A percentile compares a stretch with the other conserved stretches of the same genome.
phyloP scores from a whole-genome alignment of 2,888 invertebrate genomes.

The Aleiodes leptofemur region DNA sequence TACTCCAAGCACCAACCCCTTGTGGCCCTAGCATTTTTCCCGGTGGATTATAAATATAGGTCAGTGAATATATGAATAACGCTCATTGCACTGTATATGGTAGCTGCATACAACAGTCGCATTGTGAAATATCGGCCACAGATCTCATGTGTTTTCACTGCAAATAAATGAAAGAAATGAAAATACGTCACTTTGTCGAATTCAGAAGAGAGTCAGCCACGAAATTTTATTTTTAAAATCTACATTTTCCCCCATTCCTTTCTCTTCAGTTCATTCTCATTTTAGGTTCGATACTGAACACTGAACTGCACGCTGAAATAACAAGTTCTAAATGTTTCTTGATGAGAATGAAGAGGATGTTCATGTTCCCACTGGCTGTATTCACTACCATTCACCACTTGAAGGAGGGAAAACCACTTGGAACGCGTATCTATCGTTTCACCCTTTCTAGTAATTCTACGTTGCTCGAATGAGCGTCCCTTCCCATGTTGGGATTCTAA shows the following conservation, averaged over 20 bases:
- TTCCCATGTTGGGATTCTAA: conserved; percentile 35
- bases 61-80: conserved; percentile 61
- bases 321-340: conserved; percentile 12
- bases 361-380: background rate
- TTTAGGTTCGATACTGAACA: no score
- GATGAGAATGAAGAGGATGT: conserved; percentile 17
- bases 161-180: conserved; percentile 14
- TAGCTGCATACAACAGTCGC: conserved; percentile 16
- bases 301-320: background rate
- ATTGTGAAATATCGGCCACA: conserved; percentile 22
- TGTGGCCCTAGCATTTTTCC: conserved; percentile 20
- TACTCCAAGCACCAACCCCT: conserved; percentile 40
- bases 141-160: conserved; percentile 27
- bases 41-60: conserved; percentile 57
- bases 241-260: background rate
- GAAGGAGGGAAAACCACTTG: conserved; percentile 30
- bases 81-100: conserved; percentile 38
- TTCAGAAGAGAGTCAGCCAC: background rate
- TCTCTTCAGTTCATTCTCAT: background rate
- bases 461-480: conserved; percentile 27
- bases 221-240: conserved; percentile 8
- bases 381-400: conserved; percentile 12
- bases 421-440: conserved; percentile 20
- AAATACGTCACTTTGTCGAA: conserved; percentile 27
- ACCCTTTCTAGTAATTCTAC: conserved; percentile 37